Evolutionary conservation across 2,797 vertebrate genomes (phyloP).

Genomic region (Schizothorax lantsangensis): DNA sequence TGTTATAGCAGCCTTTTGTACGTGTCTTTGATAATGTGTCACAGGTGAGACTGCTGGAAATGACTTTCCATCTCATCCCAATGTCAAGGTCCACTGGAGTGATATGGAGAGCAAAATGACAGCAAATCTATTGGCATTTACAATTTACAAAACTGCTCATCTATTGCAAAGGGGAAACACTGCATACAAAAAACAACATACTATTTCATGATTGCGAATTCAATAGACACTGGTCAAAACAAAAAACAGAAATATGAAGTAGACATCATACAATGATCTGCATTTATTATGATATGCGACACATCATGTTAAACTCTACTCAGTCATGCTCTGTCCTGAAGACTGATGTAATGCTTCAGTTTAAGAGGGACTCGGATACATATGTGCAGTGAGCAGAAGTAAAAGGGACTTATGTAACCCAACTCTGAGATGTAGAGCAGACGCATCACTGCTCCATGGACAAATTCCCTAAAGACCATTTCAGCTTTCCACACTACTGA

Average conservation of each 20-base stretch:
- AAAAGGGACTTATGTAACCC: constrained; percentile 50
- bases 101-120: constrained; percentile 3
- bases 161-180: not conserved
- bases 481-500: constrained; percentile 16
- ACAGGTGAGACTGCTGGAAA: constrained; percentile 24
- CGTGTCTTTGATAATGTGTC: constrained; percentile 16
- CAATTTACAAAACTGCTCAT: not conserved
- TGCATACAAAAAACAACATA: not conserved
- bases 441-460: constrained; percentile 28
- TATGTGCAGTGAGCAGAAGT: constrained; percentile 46
- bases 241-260: not conserved
- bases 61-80: constrained; percentile 3
- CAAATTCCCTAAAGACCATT: constrained; percentile 34
- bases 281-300: not conserved
- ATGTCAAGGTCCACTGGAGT: not conserved
- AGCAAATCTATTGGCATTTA: constrained; percentile 11
- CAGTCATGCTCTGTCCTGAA: not conserved
- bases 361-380: constrained; percentile 15
- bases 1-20: constrained; percentile 10
- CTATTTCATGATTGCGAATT: not conserved
- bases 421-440: constrained; percentile 35
- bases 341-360: constrained; percentile 11
- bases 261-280: not conserved
- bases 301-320: not conserved
- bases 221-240: not conserved